Conservation (phyloP, 2,797 vertebrate species). For the Champsocephalus esox region DNA sequence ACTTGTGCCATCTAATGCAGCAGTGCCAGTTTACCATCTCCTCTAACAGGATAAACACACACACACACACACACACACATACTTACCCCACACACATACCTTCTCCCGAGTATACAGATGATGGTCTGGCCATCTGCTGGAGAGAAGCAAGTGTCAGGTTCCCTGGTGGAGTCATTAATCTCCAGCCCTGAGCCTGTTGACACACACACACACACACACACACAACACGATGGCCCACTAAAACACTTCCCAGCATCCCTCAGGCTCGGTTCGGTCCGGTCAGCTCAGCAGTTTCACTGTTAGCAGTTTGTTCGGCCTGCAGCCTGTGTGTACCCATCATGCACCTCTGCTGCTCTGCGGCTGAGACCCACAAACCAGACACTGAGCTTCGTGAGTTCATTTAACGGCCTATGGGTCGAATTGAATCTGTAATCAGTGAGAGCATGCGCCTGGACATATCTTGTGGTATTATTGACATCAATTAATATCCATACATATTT, state of each 20-base stretch:
- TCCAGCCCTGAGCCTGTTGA: constrained; percentile 25
- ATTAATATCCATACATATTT: background rate
- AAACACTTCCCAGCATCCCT: constrained; percentile 9
- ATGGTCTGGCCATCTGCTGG: constrained; percentile 55
- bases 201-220: constrained; percentile 16
- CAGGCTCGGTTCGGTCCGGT: background rate
- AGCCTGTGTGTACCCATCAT: constrained; percentile 41
- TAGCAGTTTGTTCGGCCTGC: constrained; percentile 14
- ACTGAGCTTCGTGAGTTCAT: accelerated
- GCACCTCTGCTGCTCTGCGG: constrained; percentile 31
- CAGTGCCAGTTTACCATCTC: background rate
- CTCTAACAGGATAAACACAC: background rate
- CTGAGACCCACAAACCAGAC: background rate
- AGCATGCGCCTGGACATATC: background rate
- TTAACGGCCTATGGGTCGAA: background rate
- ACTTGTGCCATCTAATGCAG: background rate
- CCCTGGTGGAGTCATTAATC: constrained; percentile 59
- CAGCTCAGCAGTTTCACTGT: background rate
- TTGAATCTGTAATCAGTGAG: background rate
- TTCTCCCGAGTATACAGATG: constrained; percentile 32
- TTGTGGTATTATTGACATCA: background rate
- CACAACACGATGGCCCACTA: background rate
- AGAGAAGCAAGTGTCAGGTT: constrained; percentile 47
- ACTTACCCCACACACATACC: background rate
- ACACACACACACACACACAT: background rate